Conservation (phyloP, 1,140 invertebrate genomes). For the Microplitis mediator region DNA sequence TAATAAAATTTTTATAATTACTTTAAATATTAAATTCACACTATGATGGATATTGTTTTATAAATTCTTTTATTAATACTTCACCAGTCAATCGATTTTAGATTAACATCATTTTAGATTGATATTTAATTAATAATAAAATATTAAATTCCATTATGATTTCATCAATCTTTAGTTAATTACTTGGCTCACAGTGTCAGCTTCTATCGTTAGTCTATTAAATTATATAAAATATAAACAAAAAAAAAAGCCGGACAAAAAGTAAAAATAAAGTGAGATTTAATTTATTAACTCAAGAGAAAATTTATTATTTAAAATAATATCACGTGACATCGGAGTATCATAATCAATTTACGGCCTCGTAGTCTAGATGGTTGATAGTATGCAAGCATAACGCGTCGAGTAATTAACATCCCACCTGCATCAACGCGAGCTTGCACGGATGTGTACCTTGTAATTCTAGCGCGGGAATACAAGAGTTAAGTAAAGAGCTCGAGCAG, state of each 20-base stretch:
- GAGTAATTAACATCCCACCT: slow-evolving; percentile 26
- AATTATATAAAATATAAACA: too few relatives aligned
- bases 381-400: slow-evolving; percentile 10
- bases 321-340: not conserved
- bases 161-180: not conserved
- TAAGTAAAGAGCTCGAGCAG: not conserved
- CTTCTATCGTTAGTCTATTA: too few relatives aligned
- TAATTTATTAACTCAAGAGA: not conserved
- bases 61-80: not conserved
- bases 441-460: not conserved
- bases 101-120: not conserved
- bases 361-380: slow-evolving; percentile 11
- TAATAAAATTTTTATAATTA: not conserved
- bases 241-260: too few relatives aligned
- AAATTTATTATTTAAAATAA: not conserved
- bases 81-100: not conserved
- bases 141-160: not conserved
- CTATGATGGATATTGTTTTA: not conserved
- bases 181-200: too few relatives aligned
- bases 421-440: not conserved
- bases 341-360: slow-evolving; percentile 18
- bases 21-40: not conserved
- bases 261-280: too few relatives aligned
- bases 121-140: not conserved
- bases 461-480: not conserved